These are phyloP conservation scores for Heloderma charlesbogerti DNA, from an alignment of 2,113 vertebrate genomes.

Conservation along the genomic window DNA sequence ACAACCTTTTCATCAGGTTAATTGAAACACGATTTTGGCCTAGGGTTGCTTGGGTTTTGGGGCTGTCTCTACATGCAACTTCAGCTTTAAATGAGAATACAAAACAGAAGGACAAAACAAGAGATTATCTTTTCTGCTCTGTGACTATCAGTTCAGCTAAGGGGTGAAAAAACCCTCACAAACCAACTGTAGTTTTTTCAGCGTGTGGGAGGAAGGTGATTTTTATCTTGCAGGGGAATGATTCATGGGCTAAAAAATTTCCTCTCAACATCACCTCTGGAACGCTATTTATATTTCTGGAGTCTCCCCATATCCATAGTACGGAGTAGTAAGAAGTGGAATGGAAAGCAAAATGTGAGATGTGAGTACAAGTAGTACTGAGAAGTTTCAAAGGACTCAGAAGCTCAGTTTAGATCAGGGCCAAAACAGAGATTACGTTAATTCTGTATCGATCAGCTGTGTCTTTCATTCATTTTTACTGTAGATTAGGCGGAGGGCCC, in stretches of 20 bases:
- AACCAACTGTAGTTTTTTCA: background rate
- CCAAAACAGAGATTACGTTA: too few species aligned
- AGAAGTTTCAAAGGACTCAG: background rate
- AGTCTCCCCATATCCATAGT: too few species aligned
- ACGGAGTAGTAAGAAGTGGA: background rate
- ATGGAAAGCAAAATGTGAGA: accelerated
- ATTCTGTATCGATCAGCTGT: too few species aligned
- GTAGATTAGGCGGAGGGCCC: too few species aligned
- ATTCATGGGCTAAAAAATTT: background rate
- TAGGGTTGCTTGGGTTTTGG: background rate
- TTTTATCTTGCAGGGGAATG: background rate
- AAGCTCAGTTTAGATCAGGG: background rate
- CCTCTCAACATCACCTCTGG: too few species aligned
- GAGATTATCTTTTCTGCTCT: background rate
- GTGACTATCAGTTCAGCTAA: background rate
- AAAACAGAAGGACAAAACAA: background rate
- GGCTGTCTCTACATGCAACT: background rate
- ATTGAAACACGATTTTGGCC: background rate
- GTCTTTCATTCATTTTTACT: too few species aligned
- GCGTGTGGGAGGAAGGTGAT: background rate
- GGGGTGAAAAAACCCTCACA: background rate
- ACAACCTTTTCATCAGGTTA: background rate
- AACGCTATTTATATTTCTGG: background rate
- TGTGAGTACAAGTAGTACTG: background rate
- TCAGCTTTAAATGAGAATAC: background rate